Base-by-base conservation (phyloP, 2,797 vertebrate genomes). In the Takifugu rubripes region DNA sequence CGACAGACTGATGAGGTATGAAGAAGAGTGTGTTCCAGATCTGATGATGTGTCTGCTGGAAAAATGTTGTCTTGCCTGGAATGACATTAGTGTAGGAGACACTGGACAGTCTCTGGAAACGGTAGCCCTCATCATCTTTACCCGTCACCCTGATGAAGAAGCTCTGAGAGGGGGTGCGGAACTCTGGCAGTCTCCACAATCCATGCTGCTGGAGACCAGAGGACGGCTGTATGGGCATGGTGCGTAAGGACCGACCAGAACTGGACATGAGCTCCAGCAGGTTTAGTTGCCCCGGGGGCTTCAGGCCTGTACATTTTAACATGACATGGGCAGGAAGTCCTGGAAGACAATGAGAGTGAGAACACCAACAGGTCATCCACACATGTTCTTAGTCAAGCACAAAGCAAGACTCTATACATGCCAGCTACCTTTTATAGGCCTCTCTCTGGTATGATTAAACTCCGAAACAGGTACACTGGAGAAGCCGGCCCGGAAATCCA, bases 71-170 rank as follows among this genome's bases (percentile, higher is more conserved):
- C 90, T 89, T 77, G 92, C 96, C 91, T 8, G 95, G 94, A 70
- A 93, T 75, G 25, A 94, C 86, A 26, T 93, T 94, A 56, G 88
- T 94, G 88, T 96, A 98, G 49, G 94, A 93, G 70, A 97, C 93
- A 17, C 92, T 94, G 0, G 96, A 98, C 71, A 97, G 88, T 36
- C 95, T 94, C 71, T 97, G 94, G 81, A 98, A 89, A 47, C 82
- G 81, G 72, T 94, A 92, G 5, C 95, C 95, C 11, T 91, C 89
- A 2, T 78, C 74, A 0, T 98, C 96, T 70, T 91, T 85, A 1
- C 96, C 96, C 3, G 87, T 94, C 65, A 93, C 92, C 82, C 92
- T 95, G 78, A 98, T 90, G 70, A 94, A 94, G 83, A 98, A 97
- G 68, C 93, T 94, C 42, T 95, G 93, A 0, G 74, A 72, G 16